Percentiles rank a stretch among this genome's conserved stretches.
phyloP scores from a whole-genome alignment of 2,797 vertebrate genomes.

The Cryptoblepharus egeriae region DNA sequence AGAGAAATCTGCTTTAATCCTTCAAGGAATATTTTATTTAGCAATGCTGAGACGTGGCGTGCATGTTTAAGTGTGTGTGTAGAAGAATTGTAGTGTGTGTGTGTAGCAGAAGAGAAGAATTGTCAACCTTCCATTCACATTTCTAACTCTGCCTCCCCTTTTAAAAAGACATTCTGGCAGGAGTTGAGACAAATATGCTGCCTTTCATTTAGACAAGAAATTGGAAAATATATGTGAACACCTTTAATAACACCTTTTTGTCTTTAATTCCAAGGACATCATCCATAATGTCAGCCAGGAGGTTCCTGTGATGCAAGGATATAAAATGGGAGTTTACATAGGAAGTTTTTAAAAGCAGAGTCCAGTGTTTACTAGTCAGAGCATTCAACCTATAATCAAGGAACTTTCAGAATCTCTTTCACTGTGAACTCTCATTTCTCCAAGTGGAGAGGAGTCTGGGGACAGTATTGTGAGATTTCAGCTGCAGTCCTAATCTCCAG shows the following conservation, averaged over 20 bases:
- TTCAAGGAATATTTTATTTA: slow-evolving; percentile 51
- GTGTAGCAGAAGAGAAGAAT: too few relatives aligned
- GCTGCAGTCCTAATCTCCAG: too few relatives aligned
- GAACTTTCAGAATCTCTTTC: background rate
- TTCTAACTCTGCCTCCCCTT: too few relatives aligned
- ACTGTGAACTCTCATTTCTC: background rate
- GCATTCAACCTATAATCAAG: background rate
- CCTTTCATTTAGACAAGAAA: slow-evolving; percentile 59
- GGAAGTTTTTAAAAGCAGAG: slow-evolving; percentile 39
- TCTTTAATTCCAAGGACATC: slow-evolving; percentile 58
- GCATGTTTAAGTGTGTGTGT: slow-evolving; percentile 41
- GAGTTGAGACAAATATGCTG: slow-evolving; percentile 53
- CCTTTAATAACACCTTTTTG: slow-evolving; percentile 61
- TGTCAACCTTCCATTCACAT: too few relatives aligned
- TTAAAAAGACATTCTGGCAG: slow-evolving; percentile 48
- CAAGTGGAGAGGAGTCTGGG: background rate
- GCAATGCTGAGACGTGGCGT: slow-evolving; percentile 30
- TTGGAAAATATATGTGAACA: slow-evolving; percentile 64
- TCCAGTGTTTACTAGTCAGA: slow-evolving; percentile 25
- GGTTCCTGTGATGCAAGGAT: slow-evolving; percentile 59
- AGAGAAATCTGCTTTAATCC: slow-evolving; percentile 49
- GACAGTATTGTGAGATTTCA: background rate
- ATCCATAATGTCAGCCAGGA: slow-evolving; percentile 65
- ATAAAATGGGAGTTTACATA: slow-evolving; percentile 63
- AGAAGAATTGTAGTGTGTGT: too few relatives aligned